Conservation (phyloP, 2,888 invertebrate genomes). For the Argyra leucocephala region DNA sequence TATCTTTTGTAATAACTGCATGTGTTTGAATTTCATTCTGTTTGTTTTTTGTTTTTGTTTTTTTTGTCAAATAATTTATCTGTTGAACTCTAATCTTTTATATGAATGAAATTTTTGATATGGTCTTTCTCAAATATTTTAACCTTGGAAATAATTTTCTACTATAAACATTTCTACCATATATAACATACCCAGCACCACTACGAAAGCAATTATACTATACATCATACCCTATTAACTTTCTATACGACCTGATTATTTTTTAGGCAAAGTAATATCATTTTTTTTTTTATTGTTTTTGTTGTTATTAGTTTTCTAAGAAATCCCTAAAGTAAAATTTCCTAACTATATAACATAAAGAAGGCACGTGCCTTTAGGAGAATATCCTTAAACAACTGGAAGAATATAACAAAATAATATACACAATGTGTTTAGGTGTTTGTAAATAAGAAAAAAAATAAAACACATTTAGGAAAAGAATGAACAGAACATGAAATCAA, state of each 20-base stretch:
- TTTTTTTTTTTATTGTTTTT: neutral
- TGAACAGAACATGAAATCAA: neutral
- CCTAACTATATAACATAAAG: neutral
- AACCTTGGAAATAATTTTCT: no score
- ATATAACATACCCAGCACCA: no score
- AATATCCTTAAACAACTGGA: neutral
- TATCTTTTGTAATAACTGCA: neutral
- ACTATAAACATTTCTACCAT: no score
- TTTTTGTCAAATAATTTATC: no score
- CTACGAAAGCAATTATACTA: no score
- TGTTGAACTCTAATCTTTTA: neutral
- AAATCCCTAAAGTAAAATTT: slow-evolving; percentile 1
- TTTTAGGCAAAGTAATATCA: neutral
- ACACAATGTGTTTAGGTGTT: neutral
- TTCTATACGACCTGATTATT: neutral
- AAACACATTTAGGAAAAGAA: neutral
- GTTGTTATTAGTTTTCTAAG: no score
- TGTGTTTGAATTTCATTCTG: neutral
- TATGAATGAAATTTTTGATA: neutral
- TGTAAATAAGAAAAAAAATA: neutral
- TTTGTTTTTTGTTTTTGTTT: neutral
- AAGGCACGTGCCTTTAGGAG: slow-evolving; percentile 1
- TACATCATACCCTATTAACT: no score
- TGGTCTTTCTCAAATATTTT: neutral
- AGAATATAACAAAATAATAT: neutral